Base-by-base conservation (phyloP, 2,113 vertebrate species). In the Tursiops truncatus region DNA sequence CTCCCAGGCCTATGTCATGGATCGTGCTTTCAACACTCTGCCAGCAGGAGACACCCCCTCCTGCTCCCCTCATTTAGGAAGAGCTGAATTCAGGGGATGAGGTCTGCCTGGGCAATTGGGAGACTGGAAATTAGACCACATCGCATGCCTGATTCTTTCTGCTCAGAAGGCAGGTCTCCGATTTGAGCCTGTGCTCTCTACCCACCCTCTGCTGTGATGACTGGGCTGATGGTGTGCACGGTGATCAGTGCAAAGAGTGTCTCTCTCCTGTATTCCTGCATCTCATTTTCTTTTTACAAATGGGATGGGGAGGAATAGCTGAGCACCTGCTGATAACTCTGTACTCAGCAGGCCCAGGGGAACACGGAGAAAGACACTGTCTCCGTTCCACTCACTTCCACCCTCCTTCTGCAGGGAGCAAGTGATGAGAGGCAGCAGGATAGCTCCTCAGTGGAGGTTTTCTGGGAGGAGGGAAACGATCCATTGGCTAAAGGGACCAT, bases 241-340 rank as follows among this genome's bases (percentile, higher is more conserved):
- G 50, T 28, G 74, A 90, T 79, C 94, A 80, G 33, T 28, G 92
- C 21, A 1, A 44, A 44, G 38, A 77, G 11, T 53, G 68, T 28
- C 6, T 44, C 38, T 56, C 38, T 81, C 65, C 50, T 21, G 47
- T 28, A 11, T 28, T 21, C 71, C 47, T 83, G 31, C 5, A 18
- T 90, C 91, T 90, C 60, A 28, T 90, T 96, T 86, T 93, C 81
- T 63, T 87, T 93, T 91, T 79, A 85, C 63, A 89, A 68, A 65
- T 83, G 63, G 67, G 85, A 58, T 21, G 80, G 31, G 73, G 67
- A 95, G 76, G 38, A 90, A 68, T 9, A 50, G 81, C 85, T 53
- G 33, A 68, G 77, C 56, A 9, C 89, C 38, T 25, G 33, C 91
- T 86, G 28, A 31, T 20, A 50, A 25, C 60, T 76, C 76, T 31